Base-by-base conservation (phyloP, 2,797 vertebrate genomes). In the Sitta carolinensis region DNA sequence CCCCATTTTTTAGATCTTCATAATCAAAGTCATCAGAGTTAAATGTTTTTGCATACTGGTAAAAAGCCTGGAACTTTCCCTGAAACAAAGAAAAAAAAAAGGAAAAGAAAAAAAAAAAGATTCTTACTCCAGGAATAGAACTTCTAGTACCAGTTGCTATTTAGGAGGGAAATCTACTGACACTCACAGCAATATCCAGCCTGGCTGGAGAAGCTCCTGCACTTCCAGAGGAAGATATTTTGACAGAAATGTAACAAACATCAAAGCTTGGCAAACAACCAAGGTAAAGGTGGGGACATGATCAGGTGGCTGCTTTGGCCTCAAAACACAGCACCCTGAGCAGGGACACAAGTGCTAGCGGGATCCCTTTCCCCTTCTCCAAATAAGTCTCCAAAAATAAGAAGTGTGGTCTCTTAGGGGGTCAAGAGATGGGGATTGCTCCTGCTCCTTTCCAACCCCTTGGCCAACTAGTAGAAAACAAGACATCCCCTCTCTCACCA, bases 1-100 rank as follows among this genome's bases (percentile, higher is more conserved):
- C 99, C 5, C 99, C 99, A 57, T 98, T 99, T 98, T 99, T 99
- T 95, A 99, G 98, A 94, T 99, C 99, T 94, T 99, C 99, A 47
- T 99, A 99, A 97, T 99, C 98, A 94, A 99, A 99, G 93, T 99
- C 99, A 89, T 99, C 99, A 1, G 99, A 99, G 96, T 99, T 99
- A 98, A 99, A 99, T 55, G 98, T 98, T 98, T 99, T 99, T 97
- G 99, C 99, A 93, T 99, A 99, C 98, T 99, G 99, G 97, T 99
- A 99, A 98, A 99, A 99, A 81, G 99, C 99, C 96, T 99, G 99
- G 95, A 99, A 99, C 97, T 99, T 99, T 50, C 99, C 99, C 99
- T 99, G 92, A 79, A 98, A 90, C 19, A 92, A 83, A 42, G 80
- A 36, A 68, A 12, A 13, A 16, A 13, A 34, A 7, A 5, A 9